A percentile compares a stretch with the other conserved stretches of the same genome.
Conservation (phyloP, 2,113 vertebrate species). For the Pristiophorus japonicus region DNA sequence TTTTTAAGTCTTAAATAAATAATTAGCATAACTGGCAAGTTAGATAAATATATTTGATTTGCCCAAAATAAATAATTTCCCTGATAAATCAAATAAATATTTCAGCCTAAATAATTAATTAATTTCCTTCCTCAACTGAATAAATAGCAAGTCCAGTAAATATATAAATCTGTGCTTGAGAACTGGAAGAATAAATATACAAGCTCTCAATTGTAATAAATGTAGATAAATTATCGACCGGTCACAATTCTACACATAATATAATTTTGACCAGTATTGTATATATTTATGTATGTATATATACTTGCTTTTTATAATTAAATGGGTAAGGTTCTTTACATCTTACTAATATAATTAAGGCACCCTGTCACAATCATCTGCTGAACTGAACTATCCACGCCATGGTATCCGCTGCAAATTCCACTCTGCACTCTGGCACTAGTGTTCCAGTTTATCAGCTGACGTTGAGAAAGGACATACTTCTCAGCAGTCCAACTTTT, state of each 20-base stretch:
- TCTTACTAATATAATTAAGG: background rate
- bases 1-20: background rate
- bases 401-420: background rate
- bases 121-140: background rate
- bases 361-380: background rate
- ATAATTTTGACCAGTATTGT: too few relatives aligned
- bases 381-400: background rate
- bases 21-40: background rate
- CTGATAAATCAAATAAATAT: background rate
- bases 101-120: background rate
- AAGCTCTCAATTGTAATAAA: background rate
- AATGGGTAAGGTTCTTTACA: background rate
- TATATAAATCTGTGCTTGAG: background rate
- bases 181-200: background rate
- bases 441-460: background rate
- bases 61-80: background rate
- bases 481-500: background rate
- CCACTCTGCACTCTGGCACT: background rate
- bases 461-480: background rate
- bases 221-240: too few relatives aligned
- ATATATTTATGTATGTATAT: too few relatives aligned
- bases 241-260: too few relatives aligned
- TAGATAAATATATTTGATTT: background rate
- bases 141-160: background rate
- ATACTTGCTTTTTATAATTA: background rate